Evolutionary conservation across 2,888 invertebrate species (phyloP), one percentile per base, ranked within the genome.

Genomic region (Synergus laeviventris): DNA sequence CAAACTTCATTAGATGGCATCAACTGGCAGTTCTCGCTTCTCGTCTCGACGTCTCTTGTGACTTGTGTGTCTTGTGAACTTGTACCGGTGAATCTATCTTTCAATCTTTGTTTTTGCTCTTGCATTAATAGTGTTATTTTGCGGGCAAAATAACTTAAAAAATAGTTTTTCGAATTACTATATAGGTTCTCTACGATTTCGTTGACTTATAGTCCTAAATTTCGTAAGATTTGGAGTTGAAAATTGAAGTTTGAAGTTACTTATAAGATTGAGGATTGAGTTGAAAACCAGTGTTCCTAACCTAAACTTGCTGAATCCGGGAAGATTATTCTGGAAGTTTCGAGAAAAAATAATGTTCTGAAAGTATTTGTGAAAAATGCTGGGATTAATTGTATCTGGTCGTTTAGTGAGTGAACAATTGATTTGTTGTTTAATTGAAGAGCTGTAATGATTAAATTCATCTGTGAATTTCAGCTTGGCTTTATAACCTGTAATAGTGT

Each of bases 371-470:
- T n/a, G 2, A n/a, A 81, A 77, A 42, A 94, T 96, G 93, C 95
- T 97, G 90, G 97, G 96, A 38, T 91, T 97, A 82, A 94, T 97
- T 82, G 96, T 96, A 38, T 95, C 97, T 21, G 96, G 97, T 76
- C 93, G 97, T 88, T 91, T 96, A 92, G 97, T 96, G 91, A 93
- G 94, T 92, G 77, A 64, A 24, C 9, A 56, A 21, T 56, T 56
- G 14, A 24, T 39, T 54, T 74, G 78, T 36, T 42, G 74, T 21
- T 62, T 78, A 38, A 76, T 64, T 62, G 74, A 77, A 74, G 75
- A 77, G 70, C 38, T 70, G 12, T 73, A 60, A 56, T 61, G 12
- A 74, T 38, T 36, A 42, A 42, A n/a, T 62, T 73, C 5, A 24
- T 31, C 24, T 12, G 45, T 1, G 5, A 45, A 16, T 1, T 4